These are phyloP conservation scores for Xestoiulus laeticollis DNA, from an alignment of 2,888 invertebrate species.

Conservation along the genomic window DNA sequence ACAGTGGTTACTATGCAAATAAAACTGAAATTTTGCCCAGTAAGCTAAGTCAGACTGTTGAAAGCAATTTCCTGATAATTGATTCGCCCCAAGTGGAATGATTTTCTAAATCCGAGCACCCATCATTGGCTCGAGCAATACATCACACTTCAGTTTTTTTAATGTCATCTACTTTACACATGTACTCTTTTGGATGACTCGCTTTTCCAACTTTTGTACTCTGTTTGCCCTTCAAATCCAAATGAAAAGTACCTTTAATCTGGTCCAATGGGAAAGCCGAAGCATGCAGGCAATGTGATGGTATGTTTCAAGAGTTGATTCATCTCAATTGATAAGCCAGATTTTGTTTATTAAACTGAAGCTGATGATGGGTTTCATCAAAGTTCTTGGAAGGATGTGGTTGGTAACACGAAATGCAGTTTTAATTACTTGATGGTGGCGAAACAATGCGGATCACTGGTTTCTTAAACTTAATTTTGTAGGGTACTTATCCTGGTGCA, in stretches of 20 bases:
- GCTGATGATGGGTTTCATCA: slow-evolving; percentile 26
- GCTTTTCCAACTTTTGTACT: neutral
- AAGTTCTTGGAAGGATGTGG: neutral
- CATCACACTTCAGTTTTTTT: neutral
- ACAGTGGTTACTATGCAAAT: neutral
- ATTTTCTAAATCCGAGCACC: slow-evolving; percentile 13
- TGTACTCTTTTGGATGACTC: neutral
- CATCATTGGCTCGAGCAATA: slow-evolving; percentile 3
- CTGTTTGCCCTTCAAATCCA: slow-evolving; percentile 1
- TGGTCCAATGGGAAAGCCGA: neutral
- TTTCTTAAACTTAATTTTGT: too few relatives aligned
- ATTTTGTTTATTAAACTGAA: neutral
- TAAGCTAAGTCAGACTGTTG: neutral
- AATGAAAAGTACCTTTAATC: neutral
- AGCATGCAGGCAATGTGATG: too few relatives aligned
- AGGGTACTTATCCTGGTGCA: too few relatives aligned
- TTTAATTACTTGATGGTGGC: too few relatives aligned
- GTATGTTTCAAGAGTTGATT: neutral
- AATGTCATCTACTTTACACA: neutral
- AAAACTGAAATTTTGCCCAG: neutral
- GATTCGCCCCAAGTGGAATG: neutral
- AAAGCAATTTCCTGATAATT: neutral
- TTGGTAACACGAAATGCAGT: neutral
- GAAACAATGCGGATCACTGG: too few relatives aligned
- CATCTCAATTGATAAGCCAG: neutral